Base-by-base conservation (phyloP, 2,797 vertebrate genomes). In the Strix occidentalis region DNA sequence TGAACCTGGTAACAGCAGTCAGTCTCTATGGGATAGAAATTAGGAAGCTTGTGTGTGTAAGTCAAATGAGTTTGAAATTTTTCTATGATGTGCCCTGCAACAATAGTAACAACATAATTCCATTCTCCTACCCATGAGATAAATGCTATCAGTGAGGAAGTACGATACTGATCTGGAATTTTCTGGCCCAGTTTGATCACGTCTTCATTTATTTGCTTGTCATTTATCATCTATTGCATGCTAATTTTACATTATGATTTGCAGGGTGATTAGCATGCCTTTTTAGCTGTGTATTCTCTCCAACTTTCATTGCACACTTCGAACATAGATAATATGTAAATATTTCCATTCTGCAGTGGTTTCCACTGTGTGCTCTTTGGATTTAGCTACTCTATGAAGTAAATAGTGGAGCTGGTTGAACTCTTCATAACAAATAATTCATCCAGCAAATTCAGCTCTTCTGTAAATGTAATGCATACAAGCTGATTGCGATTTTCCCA, bases 321-420 rank as follows among this genome's bases (percentile, higher is more conserved):
- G 53, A 96, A 94, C 88, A 85, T 43, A 89, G 90, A 89, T 96
- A 95, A 89, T 96, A 94, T 92, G 94, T 75, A 96, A 96, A 94
- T 96, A 96, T 91, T 95, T 95, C 86, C 83, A 72, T 93, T 95
- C 84, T 95, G 68, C 87, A 69, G 64, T 85, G 86, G 70, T 92
- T 95, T 96, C 63, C 45, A 84, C 94, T 95, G 94, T 95, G 86
- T 95, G 77, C 68, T 94, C 48, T 95, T 95, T 96, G 91, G 93
- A 95, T 96, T 96, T 96, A 95, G 84, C 54, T 89, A 64, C 80
- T 94, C 71, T 43, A 4, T 46, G 93, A 95, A 95, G 94, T 94
- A 96, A 97, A 94, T 89, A 97, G 86, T 83, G 46, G 74, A 77
- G 37, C 64, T 90, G 51, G 87, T 94, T 76, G 90, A 95, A 94